Conservation (phyloP, 2,888 invertebrate genomes). For the Pocota personata region DNA sequence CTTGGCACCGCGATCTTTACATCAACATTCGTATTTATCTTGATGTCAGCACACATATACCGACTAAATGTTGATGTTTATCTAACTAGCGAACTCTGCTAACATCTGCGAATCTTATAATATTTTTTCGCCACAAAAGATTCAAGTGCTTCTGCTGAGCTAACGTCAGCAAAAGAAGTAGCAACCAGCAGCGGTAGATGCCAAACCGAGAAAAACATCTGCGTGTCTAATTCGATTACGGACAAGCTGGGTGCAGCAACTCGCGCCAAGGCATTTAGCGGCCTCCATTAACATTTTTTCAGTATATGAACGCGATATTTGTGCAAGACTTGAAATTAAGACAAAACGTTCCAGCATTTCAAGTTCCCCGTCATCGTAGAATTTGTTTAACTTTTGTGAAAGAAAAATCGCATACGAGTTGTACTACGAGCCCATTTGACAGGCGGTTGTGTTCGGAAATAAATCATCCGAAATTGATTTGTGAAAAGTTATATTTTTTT, state of each 20-base stretch:
- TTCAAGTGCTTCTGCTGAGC: conserved; percentile 34
- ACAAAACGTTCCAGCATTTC: conserved; percentile 52
- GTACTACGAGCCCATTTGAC: conserved; percentile 48
- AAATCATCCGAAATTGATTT: conserved; percentile 71
- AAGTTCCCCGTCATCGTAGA: neutral
- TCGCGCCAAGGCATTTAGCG: conserved; percentile 32
- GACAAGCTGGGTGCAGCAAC: conserved; percentile 52
- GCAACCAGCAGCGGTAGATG: conserved; percentile 20
- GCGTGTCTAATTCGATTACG: conserved; percentile 53
- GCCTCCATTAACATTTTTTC: conserved; percentile 52
- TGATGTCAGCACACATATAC: conserved; percentile 41
- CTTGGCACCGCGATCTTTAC: conserved; percentile 42
- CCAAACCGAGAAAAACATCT: conserved; percentile 53
- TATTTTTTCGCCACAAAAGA: conserved; percentile 26
- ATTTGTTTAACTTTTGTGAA: conserved; percentile 14
- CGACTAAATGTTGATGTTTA: conserved; percentile 51
- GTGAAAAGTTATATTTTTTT: conserved; percentile 19
- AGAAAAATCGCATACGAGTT: conserved; percentile 11
- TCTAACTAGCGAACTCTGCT: conserved; percentile 52
- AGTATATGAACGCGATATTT: conserved; percentile 35
- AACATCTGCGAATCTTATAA: conserved; percentile 45
- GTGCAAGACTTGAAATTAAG: conserved; percentile 61
- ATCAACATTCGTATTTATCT: conserved; percentile 53
- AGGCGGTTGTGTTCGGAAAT: conserved; percentile 55
- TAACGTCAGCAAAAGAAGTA: conserved; percentile 15